Evolutionary conservation across 1,140 invertebrate genomes (phyloP).

Genomic region (Plutomurus gul): DNA sequence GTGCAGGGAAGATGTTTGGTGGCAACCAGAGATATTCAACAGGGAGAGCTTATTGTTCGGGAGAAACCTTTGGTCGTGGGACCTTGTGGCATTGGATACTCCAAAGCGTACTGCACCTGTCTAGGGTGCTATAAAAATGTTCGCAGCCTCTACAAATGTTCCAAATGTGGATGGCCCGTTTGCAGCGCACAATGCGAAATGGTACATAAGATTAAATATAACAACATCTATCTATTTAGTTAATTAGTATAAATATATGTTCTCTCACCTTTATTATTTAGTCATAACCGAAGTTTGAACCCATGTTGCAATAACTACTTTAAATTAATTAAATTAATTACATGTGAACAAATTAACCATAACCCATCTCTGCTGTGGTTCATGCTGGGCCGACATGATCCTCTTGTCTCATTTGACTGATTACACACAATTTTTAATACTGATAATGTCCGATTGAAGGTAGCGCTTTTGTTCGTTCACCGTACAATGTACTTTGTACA

Average conservation of each 20-base stretch:
- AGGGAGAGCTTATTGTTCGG: slow-evolving; percentile 44
- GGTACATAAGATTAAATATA: slow-evolving; percentile 17
- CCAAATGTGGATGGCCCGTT: slow-evolving; percentile 48
- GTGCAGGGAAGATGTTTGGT: slow-evolving; percentile 36
- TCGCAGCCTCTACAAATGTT: slow-evolving; percentile 43
- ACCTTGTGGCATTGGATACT: slow-evolving; percentile 28
- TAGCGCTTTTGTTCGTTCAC: too few species aligned
- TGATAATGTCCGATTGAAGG: too few species aligned
- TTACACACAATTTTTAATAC: too few species aligned
- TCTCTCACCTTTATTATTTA: too few species aligned
- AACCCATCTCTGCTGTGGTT: too few species aligned
- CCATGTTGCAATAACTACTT: too few species aligned
- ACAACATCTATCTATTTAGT: not conserved
- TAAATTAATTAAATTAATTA: too few species aligned
- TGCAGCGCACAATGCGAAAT: slow-evolving; percentile 46
- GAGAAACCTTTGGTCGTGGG: slow-evolving; percentile 46
- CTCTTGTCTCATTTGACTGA: too few species aligned
- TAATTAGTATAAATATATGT: not conserved
- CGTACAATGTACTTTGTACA: too few species aligned
- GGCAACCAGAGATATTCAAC: slow-evolving; percentile 37
- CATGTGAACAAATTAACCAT: too few species aligned
- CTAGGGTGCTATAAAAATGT: slow-evolving; percentile 47
- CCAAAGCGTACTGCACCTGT: slow-evolving; percentile 35
- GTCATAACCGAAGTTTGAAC: too few species aligned
- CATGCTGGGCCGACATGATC: too few species aligned